Conservation (phyloP, 2,113 vertebrate genomes). For the Cyprinodon variegatus region DNA sequence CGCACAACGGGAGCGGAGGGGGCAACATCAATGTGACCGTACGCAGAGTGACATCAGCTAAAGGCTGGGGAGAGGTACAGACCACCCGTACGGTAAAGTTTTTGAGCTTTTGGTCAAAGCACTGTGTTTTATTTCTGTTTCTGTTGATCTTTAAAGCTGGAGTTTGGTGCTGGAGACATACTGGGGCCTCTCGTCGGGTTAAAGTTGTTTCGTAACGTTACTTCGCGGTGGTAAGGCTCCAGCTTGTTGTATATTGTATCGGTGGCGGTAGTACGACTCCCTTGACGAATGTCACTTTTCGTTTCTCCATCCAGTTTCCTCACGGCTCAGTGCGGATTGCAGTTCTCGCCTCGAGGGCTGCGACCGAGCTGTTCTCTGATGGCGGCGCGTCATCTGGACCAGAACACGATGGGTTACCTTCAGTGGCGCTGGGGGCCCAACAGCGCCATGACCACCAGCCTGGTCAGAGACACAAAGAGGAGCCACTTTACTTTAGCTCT, state of each 20-base stretch:
- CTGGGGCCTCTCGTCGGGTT: constrained; percentile 93
- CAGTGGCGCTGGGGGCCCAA: constrained; percentile 96
- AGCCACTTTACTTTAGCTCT: constrained; percentile 92
- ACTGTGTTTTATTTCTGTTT: not conserved
- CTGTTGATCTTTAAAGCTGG: constrained; percentile 80
- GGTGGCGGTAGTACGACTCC: not conserved
- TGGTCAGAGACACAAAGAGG: constrained; percentile 93
- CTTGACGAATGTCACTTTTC: not conserved
- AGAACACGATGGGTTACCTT: constrained; percentile 95
- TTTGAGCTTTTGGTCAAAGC: not conserved
- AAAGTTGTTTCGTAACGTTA: constrained; percentile 94
- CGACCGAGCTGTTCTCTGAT: constrained; percentile 90
- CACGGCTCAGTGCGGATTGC: constrained; percentile 91
- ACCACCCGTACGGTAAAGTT: not conserved
- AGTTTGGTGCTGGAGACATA: constrained; percentile 92
- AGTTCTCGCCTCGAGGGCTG: constrained; percentile 90
- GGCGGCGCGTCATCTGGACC: constrained; percentile 91
- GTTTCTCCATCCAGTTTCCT: constrained; percentile 82
- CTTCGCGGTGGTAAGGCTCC: constrained; percentile 86
- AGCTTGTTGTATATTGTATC: not conserved
- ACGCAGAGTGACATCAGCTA: constrained; percentile 89
- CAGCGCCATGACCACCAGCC: constrained; percentile 95
- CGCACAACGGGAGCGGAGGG: constrained; percentile 93
- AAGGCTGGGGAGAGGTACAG: constrained; percentile 96
- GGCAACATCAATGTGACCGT: constrained; percentile 92